Conservation (phyloP, 37 sponge, comb jelly and placozoan species). For the Theonella swinhoei region DNA sequence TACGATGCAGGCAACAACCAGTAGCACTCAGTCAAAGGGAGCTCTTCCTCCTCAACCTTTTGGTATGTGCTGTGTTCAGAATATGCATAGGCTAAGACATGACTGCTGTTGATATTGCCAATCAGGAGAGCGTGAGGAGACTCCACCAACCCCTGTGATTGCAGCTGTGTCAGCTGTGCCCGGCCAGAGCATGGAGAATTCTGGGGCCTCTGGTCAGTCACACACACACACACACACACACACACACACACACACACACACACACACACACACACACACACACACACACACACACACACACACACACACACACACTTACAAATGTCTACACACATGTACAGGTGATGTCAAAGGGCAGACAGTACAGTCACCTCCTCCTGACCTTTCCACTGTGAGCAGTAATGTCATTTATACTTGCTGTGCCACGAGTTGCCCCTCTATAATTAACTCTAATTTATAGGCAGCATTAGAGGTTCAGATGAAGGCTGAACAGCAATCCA, state of each 20-base stretch:
- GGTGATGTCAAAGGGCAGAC: slow-evolving; percentile 2
- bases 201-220: neutral
- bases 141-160: neutral
- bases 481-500: slow-evolving; percentile 32
- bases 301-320: slow-evolving; percentile 42
- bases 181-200: too few species aligned
- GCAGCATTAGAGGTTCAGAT: slow-evolving; percentile 22
- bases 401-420: neutral
- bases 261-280: slow-evolving; percentile 35
- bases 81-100: too few species aligned
- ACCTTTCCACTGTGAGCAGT: neutral
- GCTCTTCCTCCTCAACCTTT: too few species aligned
- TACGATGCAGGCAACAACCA: too few species aligned
- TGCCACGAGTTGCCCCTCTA: neutral
- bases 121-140: neutral
- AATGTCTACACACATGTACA: slow-evolving; percentile 17
- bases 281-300: slow-evolving; percentile 29
- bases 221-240: slow-evolving; percentile 34
- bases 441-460: neutral
- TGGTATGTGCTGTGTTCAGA: too few species aligned
- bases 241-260: slow-evolving; percentile 37
- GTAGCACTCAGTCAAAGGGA: neutral
- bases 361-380: neutral
- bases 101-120: too few species aligned
- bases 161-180: neutral